Percentiles rank a stretch among this genome's conserved stretches.
phyloP scores from a whole-genome alignment of 23 tunicate species.

The Oikopleura albicans region DNA sequence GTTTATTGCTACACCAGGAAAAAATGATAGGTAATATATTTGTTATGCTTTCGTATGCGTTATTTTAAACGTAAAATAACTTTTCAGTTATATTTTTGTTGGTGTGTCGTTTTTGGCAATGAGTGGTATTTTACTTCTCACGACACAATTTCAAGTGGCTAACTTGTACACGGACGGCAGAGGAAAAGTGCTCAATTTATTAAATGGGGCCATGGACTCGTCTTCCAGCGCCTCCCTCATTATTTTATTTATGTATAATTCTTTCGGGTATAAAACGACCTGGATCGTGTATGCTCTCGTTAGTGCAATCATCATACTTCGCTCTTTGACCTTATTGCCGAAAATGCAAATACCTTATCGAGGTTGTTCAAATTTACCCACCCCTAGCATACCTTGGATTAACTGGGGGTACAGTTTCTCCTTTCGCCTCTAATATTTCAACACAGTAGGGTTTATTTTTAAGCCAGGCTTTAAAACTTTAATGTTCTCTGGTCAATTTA shows the following conservation, averaged over 20 bases:
- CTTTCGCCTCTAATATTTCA: too few relatives aligned
- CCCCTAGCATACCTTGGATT: too few relatives aligned
- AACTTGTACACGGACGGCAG: background rate
- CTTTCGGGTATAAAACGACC: background rate
- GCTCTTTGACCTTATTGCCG: background rate
- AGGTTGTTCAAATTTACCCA: too few relatives aligned
- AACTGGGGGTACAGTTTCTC: too few relatives aligned
- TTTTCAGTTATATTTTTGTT: background rate
- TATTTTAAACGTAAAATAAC: too few relatives aligned
- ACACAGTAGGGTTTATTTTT: too few relatives aligned
- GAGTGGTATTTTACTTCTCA: background rate
- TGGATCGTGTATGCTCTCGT: background rate
- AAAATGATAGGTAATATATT: background rate
- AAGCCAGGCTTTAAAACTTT: too few relatives aligned
- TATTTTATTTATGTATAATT: background rate
- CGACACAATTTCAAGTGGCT: conserved; percentile 3
- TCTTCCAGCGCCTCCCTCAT: background rate
- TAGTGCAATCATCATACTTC: background rate
- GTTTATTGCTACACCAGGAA: background rate
- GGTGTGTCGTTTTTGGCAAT: background rate
- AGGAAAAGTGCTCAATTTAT: background rate
- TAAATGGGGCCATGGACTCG: conserved; percentile 15
- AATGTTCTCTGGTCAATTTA: too few relatives aligned
- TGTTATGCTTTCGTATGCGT: too few relatives aligned
- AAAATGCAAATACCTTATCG: background rate